Evolutionary conservation across 1,140 invertebrate genomes (phyloP), one percentile per base, ranked within the genome.

Genomic region (Ceratina australensis): DNA sequence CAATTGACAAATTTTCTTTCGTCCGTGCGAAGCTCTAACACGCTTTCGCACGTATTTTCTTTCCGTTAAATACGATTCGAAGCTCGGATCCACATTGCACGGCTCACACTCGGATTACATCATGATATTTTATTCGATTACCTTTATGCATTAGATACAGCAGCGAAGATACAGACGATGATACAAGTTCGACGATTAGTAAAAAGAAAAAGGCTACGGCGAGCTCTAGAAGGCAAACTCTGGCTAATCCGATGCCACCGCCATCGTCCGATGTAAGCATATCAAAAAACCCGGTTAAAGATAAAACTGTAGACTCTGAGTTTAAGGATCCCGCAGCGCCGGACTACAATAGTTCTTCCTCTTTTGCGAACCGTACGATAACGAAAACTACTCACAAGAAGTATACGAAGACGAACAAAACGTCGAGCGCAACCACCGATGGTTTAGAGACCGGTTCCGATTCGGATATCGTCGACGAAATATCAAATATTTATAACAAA

Each of bases 391-490:
- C 81, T 0, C 83, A 83, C 24, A 86, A 84, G n/a, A 90, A 89
- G 57, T 81, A 79, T 50, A 91, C 87, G 0, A 93, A 91, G 71
- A 93, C 87, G 0, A 94, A 93, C 78, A 91, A 89, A 79, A 83
- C 61, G 18, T 88, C 88, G 0, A 85, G 75, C n/a, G 86, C 92
- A 22, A 92, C 91, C 52, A 92, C 91, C 52, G 94, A 94, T 76
- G 94, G 93, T 24, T 92, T 94, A 71, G 94, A 94, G 80, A 94
- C 93, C 2, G 94, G 93, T 16, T 94, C 94, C 0, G 94, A 94
- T 77, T 92, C 91, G 0, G 91, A 92, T 65, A 71, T 87, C 1
- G 68, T 81, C 0, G 90, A 92, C n/a, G 91, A 91, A 15, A 59
- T 42, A 42, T 42, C 33, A 42, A 42, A 42, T 42, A 42, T 42